A percentile compares a stretch with the other conserved stretches of the same genome.
phyloP scores from a whole-genome alignment of 2,888 invertebrate genomes.

The Nephrotoma flavescens region DNA sequence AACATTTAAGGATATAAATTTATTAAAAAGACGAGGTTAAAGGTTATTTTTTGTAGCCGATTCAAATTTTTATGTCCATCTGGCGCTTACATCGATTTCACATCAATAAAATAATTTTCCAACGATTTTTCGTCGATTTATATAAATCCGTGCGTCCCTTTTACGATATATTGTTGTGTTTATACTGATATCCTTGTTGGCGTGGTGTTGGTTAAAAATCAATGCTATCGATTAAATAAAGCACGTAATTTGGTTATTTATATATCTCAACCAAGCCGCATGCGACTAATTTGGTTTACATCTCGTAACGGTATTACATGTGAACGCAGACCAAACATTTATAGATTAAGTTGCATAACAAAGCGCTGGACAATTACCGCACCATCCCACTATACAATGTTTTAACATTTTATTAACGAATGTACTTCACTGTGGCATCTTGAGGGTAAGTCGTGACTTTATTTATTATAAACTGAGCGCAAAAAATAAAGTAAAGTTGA shows the following conservation, averaged over 20 bases:
- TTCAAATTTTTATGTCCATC: neutral
- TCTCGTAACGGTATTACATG: neutral
- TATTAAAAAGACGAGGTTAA: neutral
- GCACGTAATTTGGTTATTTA: neutral
- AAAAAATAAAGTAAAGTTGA: neutral
- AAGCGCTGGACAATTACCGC: neutral
- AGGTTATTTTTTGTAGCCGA: neutral
- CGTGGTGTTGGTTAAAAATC: neutral
- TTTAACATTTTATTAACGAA: neutral
- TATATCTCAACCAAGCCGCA: neutral
- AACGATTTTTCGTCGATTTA: neutral
- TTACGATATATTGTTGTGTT: neutral
- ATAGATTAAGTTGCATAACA: neutral
- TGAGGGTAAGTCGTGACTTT: neutral
- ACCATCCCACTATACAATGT: neutral
- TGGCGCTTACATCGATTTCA: neutral
- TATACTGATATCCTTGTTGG: neutral
- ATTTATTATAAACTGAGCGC: neutral
- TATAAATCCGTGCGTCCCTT: neutral
- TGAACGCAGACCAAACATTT: neutral
- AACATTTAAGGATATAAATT: neutral
- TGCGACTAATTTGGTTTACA: neutral
- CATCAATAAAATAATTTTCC: neutral
- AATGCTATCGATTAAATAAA: neutral
- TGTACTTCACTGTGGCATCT: neutral